phyloP scores from a whole-genome alignment of 2,888 invertebrate species.

The Drosophila melanosoma region DNA sequence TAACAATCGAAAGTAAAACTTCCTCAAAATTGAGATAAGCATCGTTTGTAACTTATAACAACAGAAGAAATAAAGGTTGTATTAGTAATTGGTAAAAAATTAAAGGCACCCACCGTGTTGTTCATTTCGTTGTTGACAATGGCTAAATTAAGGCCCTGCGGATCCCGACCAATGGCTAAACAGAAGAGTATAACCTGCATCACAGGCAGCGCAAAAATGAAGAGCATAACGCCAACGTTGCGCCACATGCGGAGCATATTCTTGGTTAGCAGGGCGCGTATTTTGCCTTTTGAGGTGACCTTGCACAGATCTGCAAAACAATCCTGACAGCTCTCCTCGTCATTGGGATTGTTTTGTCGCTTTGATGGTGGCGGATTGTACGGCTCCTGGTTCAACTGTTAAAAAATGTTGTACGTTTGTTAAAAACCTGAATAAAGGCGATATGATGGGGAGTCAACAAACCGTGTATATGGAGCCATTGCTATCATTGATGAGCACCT shows the following conservation, averaged over 20 bases:
- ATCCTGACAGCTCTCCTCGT: slow-evolving; percentile 82
- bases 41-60: background rate
- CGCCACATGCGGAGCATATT: slow-evolving; percentile 96
- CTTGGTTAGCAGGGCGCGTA: slow-evolving; percentile 93
- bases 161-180: slow-evolving; percentile 95
- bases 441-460: slow-evolving; percentile 47
- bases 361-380: slow-evolving; percentile 81
- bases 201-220: slow-evolving; percentile 96
- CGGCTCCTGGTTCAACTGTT: slow-evolving; percentile 83
- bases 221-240: slow-evolving; percentile 96
- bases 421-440: background rate
- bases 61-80: background rate
- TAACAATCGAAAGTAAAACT: background rate
- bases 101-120: slow-evolving; percentile 73
- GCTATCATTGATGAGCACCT: slow-evolving; percentile 91
- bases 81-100: background rate
- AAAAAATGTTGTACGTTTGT: background rate
- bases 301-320: slow-evolving; percentile 81
- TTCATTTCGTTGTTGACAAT: slow-evolving; percentile 90
- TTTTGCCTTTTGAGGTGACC: slow-evolving; percentile 92
- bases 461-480: slow-evolving; percentile 87
- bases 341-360: slow-evolving; percentile 75
- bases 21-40: background rate
- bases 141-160: slow-evolving; percentile 92
- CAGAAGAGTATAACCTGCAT: slow-evolving; percentile 98